Percentiles rank a stretch among this genome's conserved stretches.
phyloP scores from a whole-genome alignment of 2,797 vertebrate genomes.

The Enteromius viviparus region DNA sequence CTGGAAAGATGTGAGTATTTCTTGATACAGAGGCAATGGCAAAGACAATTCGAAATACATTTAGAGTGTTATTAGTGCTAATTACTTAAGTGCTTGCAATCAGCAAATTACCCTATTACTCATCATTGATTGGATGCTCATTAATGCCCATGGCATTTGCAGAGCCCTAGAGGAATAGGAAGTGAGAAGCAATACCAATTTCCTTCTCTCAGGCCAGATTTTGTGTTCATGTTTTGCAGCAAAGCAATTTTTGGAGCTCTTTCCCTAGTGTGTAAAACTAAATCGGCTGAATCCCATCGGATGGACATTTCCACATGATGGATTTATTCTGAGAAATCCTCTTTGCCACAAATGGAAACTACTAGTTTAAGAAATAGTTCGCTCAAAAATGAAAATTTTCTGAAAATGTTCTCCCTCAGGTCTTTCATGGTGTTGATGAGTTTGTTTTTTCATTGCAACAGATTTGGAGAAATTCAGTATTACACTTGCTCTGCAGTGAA shows the following conservation, averaged over 20 bases:
- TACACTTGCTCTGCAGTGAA: background rate
- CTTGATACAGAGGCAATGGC: slow-evolving; percentile 12
- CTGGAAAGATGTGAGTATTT: background rate
- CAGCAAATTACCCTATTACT: slow-evolving; percentile 56
- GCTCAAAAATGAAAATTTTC: background rate
- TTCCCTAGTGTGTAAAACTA: background rate
- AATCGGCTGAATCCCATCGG: background rate
- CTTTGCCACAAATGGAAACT: background rate
- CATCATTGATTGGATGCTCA: slow-evolving; percentile 60
- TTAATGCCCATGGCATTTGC: slow-evolving; percentile 50
- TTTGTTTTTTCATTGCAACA: background rate
- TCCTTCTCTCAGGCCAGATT: background rate
- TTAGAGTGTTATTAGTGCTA: slow-evolving; percentile 58
- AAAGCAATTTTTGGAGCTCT: background rate
- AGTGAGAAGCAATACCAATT: slow-evolving; percentile 5
- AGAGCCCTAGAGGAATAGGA: slow-evolving; percentile 26
- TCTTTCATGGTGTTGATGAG: background rate
- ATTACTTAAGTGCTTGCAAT: slow-evolving; percentile 61
- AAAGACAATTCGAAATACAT: slow-evolving; percentile 42
- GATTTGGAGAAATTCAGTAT: background rate
- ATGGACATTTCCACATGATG: background rate
- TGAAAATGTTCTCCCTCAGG: background rate
- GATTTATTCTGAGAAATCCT: background rate
- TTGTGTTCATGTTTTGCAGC: slow-evolving; percentile 28
- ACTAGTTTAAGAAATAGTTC: background rate